These are phyloP conservation scores for Petrocephalus microphthalmus DNA, from an alignment of 2,113 vertebrate genomes.

Conservation along the genomic window DNA sequence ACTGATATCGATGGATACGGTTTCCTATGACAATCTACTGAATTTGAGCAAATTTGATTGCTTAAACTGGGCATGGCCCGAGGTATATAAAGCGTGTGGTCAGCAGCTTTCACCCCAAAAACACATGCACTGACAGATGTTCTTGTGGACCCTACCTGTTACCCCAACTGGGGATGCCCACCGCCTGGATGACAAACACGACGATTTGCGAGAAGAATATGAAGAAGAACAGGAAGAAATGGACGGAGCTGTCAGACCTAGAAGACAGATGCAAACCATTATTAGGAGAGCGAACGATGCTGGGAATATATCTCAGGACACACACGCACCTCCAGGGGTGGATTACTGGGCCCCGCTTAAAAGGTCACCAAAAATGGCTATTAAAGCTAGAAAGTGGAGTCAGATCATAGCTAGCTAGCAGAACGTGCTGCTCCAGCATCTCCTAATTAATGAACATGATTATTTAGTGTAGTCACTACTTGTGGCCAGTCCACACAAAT, in stretches of 20 bases:
- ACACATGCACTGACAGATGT: background rate
- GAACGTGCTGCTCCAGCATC: background rate
- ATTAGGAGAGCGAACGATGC: background rate
- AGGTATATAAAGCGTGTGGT: background rate
- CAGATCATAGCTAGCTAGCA: background rate
- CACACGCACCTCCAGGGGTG: too few species aligned
- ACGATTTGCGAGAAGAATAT: slow-evolving; percentile 93
- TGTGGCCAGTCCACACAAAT: background rate
- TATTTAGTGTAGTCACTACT: background rate
- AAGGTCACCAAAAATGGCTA: background rate
- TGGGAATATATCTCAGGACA: background rate
- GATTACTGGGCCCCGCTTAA: background rate
- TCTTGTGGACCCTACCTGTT: slow-evolving; percentile 74
- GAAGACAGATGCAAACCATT: slow-evolving; percentile 5
- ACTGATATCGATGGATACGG: background rate
- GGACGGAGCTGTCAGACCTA: slow-evolving; percentile 98
- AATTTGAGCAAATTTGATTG: background rate
- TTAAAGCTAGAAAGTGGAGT: background rate
- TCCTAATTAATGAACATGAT: background rate
- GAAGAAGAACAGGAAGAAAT: slow-evolving; percentile 97
- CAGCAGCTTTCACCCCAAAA: background rate
- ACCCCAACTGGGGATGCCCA: slow-evolving; percentile 84
- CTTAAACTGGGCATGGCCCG: background rate
- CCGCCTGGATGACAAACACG: slow-evolving; percentile 84
- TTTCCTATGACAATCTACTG: background rate